Percentiles rank a stretch among this genome's conserved stretches.
Evolutionary conservation across 2,797 vertebrate species (phyloP).

Genomic region (Cryptoprocta ferox): DNA sequence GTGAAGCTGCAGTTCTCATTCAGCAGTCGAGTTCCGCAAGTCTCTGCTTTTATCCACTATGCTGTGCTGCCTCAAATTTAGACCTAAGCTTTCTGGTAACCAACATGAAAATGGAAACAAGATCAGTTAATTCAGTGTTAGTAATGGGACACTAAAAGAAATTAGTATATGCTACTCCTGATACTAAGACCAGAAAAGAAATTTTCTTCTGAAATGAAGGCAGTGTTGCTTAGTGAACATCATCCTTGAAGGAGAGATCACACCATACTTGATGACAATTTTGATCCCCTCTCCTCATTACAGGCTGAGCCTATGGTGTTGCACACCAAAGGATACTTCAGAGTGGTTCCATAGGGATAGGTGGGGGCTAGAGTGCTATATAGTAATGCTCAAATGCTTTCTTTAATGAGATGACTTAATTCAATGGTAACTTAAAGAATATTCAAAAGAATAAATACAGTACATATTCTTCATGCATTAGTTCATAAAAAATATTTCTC

Average conservation of each 20-base stretch:
- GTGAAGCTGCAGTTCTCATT: background rate
- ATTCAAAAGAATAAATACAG: background rate
- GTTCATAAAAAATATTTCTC: background rate
- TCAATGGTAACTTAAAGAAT: background rate
- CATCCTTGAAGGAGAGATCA: background rate
- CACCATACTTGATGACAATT: background rate
- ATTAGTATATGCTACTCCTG: background rate
- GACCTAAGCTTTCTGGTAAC: background rate
- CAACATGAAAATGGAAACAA: background rate
- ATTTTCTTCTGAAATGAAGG: background rate
- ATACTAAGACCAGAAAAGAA: background rate
- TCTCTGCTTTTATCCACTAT: background rate
- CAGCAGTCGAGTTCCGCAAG: background rate
- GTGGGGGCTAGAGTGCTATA: background rate
- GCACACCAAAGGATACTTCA: background rate
- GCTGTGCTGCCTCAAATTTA: background rate
- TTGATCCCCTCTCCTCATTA: background rate
- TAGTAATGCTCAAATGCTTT: background rate
- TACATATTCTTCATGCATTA: background rate
- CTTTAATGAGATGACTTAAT: background rate
- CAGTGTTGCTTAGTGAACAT: background rate
- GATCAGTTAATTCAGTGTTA: background rate
- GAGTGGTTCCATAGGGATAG: rapidly evolving
- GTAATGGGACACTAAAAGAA: background rate
- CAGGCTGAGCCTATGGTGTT: background rate